Evolutionary conservation across 2,797 vertebrate species (phyloP), one percentile per base, ranked within the genome.

Genomic region (Cirrhinus molitorella): DNA sequence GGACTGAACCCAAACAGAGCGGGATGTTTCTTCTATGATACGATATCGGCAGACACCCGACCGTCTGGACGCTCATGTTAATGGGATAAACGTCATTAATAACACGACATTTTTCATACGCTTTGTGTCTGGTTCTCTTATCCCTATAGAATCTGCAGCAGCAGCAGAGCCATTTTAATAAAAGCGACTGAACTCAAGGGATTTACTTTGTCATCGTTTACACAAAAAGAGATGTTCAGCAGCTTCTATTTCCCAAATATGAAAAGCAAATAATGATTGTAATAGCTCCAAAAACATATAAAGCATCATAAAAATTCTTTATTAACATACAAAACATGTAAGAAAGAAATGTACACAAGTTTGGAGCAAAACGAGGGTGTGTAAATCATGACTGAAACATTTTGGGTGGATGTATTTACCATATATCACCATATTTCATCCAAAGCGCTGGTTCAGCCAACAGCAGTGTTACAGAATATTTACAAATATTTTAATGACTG

Each of bases 61-160:
- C n/a, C 4, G n/a, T 57, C 55, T 57, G n/a, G 55, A 5, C 5
- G 55, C 23, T 67, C 76, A 72, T 51, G 21, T 43, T 19, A 72
- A 84, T 55, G 40, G 43, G 67, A 73, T 86, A 31, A 72, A n/a
- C 55, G 10, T 57, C n/a, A 23, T 57, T 57, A 57, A 57, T 57
- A 57, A 23, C 10, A 57, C 7, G 0, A n/a, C 55, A 5, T 51
- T 6, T 51, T 51, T 6, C 49, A 19, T 13, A 51, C 16, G 5
- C 31, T 34, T 34, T 34, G 31, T 34, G 31, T 34, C 31, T 34
- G 31, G 4, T 34, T 34, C 31, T 34, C n/a, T 34, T 34, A 34
- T 34, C 31, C 2, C 31, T 34, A 34, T 34, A 2, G 4, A 34
- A 34, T 34, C 31, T 2, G 31, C 31, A 34, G 31, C 31, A 34